phyloP scores from a whole-genome alignment of 1,140 invertebrate genomes.

The Pogonus chalceus region DNA sequence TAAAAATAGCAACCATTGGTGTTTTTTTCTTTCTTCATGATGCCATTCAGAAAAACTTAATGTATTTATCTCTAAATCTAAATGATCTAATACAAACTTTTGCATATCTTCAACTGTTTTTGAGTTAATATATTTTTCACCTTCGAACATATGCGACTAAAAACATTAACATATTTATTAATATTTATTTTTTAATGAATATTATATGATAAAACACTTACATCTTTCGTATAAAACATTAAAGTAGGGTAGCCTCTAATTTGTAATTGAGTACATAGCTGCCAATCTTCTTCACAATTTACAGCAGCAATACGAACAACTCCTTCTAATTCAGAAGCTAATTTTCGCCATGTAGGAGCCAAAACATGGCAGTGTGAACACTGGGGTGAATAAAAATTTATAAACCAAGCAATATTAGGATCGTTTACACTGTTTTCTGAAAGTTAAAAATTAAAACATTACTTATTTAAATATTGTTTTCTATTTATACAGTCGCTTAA shows the following conservation, averaged over 20 bases:
- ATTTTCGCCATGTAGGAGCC: conserved; percentile 66
- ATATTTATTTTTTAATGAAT: background rate
- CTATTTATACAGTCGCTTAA: background rate
- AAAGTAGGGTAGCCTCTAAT: conserved; percentile 31
- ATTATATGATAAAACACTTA: conserved; percentile 9
- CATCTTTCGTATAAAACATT: conserved; percentile 33
- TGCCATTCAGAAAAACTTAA: conserved; percentile 31
- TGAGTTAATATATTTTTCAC: conserved; percentile 34
- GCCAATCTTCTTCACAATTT: conserved; percentile 73
- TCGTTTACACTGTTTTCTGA: conserved; percentile 31
- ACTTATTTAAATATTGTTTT: background rate
- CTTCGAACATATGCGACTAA: conserved; percentile 32
- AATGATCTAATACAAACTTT: conserved; percentile 36
- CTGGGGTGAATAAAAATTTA: conserved; percentile 80
- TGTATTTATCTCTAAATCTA: conserved; percentile 27
- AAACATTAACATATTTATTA: background rate
- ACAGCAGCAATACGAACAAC: conserved; percentile 64
- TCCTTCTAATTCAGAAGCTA: conserved; percentile 62
- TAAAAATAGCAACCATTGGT: conserved; percentile 37
- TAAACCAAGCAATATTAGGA: conserved; percentile 64
- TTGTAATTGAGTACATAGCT: conserved; percentile 53
- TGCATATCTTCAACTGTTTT: conserved; percentile 37
- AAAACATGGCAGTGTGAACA: conserved; percentile 76
- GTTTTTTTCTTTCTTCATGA: conserved; percentile 19
- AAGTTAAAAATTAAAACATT: conserved; percentile 12